Evolutionary conservation across 2,888 invertebrate genomes (phyloP).

Genomic region (Caenorhabditis imperialis): DNA sequence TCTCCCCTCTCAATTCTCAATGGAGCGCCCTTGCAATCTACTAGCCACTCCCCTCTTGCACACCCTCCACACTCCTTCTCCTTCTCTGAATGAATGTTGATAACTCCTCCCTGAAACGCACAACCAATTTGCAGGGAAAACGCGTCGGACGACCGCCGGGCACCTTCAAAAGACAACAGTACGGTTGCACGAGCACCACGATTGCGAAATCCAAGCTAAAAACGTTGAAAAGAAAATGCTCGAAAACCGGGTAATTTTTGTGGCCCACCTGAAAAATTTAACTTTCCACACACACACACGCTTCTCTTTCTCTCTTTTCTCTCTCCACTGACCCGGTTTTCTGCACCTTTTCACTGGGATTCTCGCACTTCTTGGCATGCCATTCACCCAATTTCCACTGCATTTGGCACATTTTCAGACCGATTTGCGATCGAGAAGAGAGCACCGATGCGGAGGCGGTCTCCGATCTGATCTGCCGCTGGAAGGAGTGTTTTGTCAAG

Average conservation of each 20-base stretch:
- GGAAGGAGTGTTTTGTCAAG: slow-evolving; percentile 54
- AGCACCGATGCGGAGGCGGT: slow-evolving; percentile 58
- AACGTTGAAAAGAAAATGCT: slow-evolving; percentile 16
- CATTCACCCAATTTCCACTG: too few relatives aligned
- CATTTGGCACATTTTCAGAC: too few relatives aligned
- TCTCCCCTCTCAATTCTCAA: too few relatives aligned
- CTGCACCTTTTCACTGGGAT: too few relatives aligned
- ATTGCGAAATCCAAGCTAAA: neutral
- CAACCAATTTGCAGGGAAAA: slow-evolving; percentile 53
- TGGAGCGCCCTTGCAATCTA: too few relatives aligned
- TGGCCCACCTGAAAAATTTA: neutral
- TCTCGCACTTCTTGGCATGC: too few relatives aligned
- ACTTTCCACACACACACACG: neutral
- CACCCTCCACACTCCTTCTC: too few relatives aligned
- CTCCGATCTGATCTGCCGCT: slow-evolving; percentile 58
- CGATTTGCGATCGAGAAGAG: slow-evolving; percentile 17
- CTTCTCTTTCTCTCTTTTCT: neutral
- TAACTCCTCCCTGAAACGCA: neutral
- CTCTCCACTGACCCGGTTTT: neutral
- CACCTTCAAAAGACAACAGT: slow-evolving; percentile 59
- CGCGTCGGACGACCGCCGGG: slow-evolving; percentile 63
- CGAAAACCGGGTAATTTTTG: slow-evolving; percentile 1
- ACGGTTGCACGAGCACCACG: slow-evolving; percentile 23
- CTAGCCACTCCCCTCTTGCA: too few relatives aligned
- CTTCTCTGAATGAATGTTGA: neutral